Percentiles rank a stretch among this genome's conserved stretches.
Evolutionary conservation across 2,888 invertebrate species (phyloP).

Genomic region (Lydus trimaculatus): DNA sequence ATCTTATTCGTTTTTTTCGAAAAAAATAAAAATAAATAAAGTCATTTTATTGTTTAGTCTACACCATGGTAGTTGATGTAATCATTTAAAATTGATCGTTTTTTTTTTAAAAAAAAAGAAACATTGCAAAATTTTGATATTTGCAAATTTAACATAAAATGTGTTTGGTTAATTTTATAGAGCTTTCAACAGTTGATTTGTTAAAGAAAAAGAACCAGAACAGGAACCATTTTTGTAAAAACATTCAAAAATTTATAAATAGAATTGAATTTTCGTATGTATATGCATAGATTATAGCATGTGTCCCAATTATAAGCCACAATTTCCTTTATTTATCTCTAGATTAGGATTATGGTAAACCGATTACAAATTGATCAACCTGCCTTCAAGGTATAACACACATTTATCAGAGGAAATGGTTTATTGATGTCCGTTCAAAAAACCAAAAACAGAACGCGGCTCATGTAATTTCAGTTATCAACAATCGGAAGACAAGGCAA

Average conservation of each 20-base stretch:
- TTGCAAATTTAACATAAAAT: background rate
- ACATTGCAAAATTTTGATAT: background rate
- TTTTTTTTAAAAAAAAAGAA: background rate
- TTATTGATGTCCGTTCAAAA: background rate
- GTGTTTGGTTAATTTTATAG: background rate
- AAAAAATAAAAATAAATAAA: background rate
- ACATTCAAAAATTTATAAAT: background rate
- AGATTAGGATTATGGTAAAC: background rate
- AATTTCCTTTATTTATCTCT: background rate
- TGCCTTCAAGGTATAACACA: background rate
- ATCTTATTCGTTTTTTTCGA: conserved; percentile 4
- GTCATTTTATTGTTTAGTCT: conserved; percentile 4
- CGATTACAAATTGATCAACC: background rate
- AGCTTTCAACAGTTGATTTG: background rate
- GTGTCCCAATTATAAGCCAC: background rate
- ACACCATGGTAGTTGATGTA: background rate
- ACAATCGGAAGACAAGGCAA: no score
- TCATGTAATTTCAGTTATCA: no score
- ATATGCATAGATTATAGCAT: no score
- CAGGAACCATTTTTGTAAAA: background rate
- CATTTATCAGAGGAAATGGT: background rate
- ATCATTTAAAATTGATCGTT: background rate
- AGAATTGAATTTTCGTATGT: background rate
- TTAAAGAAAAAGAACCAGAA: background rate
- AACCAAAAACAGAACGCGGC: no score